Evolutionary conservation across 1,140 invertebrate genomes (phyloP).

Genomic region (Akabosia matsudoensis): DNA sequence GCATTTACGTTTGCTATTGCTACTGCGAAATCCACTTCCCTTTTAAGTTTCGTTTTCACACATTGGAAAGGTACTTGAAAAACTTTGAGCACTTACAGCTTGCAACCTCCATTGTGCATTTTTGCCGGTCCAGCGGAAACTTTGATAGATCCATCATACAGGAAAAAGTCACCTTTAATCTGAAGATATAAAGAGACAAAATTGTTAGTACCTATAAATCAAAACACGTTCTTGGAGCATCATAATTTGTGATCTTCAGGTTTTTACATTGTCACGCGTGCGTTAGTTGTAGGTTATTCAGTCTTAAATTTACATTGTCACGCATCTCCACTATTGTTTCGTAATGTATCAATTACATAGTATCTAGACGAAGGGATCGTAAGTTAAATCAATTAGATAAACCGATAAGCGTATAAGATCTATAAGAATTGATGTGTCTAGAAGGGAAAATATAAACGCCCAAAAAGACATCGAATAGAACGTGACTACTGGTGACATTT

Average conservation of each 20-base stretch:
- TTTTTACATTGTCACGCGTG: background rate
- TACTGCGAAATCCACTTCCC: background rate
- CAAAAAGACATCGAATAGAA: too few relatives aligned
- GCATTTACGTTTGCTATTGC: background rate
- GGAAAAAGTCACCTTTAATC: slow-evolving; percentile 60
- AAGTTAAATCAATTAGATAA: too few relatives aligned
- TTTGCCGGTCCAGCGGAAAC: slow-evolving; percentile 53
- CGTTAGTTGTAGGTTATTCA: background rate
- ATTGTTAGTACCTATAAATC: too few relatives aligned
- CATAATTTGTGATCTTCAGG: background rate
- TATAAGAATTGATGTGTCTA: too few relatives aligned
- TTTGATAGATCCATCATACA: slow-evolving; percentile 64
- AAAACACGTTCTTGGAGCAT: background rate
- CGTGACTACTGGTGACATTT: too few relatives aligned
- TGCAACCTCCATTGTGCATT: slow-evolving; percentile 61
- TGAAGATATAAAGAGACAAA: slow-evolving; percentile 51
- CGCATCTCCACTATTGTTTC: too few relatives aligned
- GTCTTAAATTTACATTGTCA: background rate
- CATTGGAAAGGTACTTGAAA: background rate
- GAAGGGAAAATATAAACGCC: too few relatives aligned
- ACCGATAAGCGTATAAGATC: too few relatives aligned
- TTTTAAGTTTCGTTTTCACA: background rate
- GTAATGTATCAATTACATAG: too few relatives aligned
- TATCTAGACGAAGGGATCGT: too few relatives aligned
- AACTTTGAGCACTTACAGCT: slow-evolving; percentile 62